These are phyloP conservation scores for Trigoniulus corallinus DNA, from an alignment of 1,140 invertebrate genomes.

Conservation along the genomic window DNA sequence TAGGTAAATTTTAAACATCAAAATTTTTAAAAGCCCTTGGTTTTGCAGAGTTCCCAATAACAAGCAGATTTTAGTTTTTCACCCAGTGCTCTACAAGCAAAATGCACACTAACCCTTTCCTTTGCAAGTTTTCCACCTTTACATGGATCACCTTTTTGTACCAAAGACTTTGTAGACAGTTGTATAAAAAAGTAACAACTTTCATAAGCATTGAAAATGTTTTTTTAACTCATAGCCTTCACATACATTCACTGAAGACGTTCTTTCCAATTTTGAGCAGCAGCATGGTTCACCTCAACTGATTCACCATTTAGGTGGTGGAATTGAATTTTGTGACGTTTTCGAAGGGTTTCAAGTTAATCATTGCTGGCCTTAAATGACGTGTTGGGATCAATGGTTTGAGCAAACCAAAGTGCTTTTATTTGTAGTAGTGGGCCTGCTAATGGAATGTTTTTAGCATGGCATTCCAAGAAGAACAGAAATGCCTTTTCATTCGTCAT, in stretches of 20 bases:
- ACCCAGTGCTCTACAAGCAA: constrained; percentile 10
- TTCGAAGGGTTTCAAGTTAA: constrained; percentile 16
- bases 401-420: constrained; percentile 17
- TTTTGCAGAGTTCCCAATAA: constrained; percentile 14
- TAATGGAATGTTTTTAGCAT: neutral
- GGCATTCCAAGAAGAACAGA: constrained; percentile 11
- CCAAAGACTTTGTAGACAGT: constrained; percentile 12
- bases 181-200: constrained; percentile 13
- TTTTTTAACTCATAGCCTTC: constrained; percentile 18
- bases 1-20: constrained; percentile 10
- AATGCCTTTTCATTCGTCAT: constrained; percentile 14
- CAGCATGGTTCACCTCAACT: constrained; percentile 8
- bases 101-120: constrained; percentile 11
- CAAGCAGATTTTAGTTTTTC: too few species aligned
- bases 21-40: constrained; percentile 15
- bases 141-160: constrained; percentile 12
- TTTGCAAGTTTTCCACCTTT: constrained; percentile 15
- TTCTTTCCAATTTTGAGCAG: constrained; percentile 1
- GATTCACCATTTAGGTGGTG: constrained; percentile 10
- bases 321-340: constrained; percentile 13
- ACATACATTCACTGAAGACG: constrained; percentile 9
- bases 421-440: constrained; percentile 15
- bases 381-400: constrained; percentile 13
- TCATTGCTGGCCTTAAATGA: constrained; percentile 18
- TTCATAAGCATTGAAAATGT: constrained; percentile 16